Evolutionary conservation across 2,888 invertebrate genomes (phyloP), one percentile per base, ranked within the genome.

Genomic region (Patella depressa): DNA sequence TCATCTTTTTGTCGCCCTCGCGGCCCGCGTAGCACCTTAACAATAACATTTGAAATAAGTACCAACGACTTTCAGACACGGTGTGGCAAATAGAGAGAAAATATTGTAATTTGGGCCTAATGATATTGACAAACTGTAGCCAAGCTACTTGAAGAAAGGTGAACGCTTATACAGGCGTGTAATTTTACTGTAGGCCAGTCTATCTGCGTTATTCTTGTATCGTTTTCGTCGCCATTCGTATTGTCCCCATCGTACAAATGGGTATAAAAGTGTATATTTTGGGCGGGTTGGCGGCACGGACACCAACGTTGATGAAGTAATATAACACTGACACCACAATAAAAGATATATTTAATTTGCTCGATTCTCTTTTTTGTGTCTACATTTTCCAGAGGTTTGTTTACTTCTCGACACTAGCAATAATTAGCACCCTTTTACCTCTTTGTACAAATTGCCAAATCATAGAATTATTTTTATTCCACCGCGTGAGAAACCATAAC

Each of bases 71-170:
- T 71, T 76, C 71, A 54, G 76, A 71, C 76, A 76, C 76, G 45
- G 45, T 34, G 45, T 59, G 71, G 45, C 59, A 71, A 53, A 76
- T 57, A 29, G 72, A 55, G 71, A 70, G 55, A 76, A 76, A 76
- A 76, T 76, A 76, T 76, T 76, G 76, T 76, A 76, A 76, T 76
- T 76, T 71, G 72, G 19, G 57, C 34, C 76, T 76, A 76, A 76
- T 76, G 71, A 76, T 76, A 76, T 76, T 76, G 53, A 76, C 76
- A 76, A 76, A 72, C 72, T 76, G 76, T 55, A 71, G 76, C 55
- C 71, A 76, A 71, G 72, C 71, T 59, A 72, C 76, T 71, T 72
- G 59, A 74, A 74, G 24, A 65, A 45, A 45, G 45, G 45, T 45
- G 45, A 45, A 45, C 45, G 45, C 45, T 45, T 45, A 45, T 45